phyloP scores from a whole-genome alignment of 1,140 invertebrate genomes.

The Atopsyche davidsoni region DNA sequence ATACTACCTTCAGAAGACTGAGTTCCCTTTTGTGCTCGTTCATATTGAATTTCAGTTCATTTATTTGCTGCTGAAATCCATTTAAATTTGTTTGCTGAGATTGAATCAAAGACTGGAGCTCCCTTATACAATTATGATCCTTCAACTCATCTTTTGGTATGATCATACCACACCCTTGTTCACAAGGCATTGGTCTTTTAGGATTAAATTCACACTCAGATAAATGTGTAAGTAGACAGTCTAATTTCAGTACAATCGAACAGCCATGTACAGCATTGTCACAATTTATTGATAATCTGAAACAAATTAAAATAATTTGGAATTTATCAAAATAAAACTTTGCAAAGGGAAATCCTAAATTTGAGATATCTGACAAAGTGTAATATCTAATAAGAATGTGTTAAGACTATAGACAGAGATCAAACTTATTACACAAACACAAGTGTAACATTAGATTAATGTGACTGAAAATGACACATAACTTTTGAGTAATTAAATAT shows the following conservation, averaged over 20 bases:
- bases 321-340: no score
- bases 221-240: conserved; percentile 73
- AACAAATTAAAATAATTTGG: conserved; percentile 29
- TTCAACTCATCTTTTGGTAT: conserved; percentile 93
- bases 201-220: conserved; percentile 87
- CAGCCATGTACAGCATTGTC: conserved; percentile 88
- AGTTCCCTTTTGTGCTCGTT: conserved; percentile 86
- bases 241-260: conserved; percentile 76
- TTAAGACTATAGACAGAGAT: no score
- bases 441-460: background rate
- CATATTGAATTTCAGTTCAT: conserved; percentile 79
- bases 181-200: conserved; percentile 86
- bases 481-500: no score
- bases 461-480: background rate
- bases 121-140: conserved; percentile 89
- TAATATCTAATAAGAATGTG: no score
- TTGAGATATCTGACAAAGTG: no score
- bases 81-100: conserved; percentile 79
- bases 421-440: no score
- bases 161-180: conserved; percentile 86
- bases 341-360: no score
- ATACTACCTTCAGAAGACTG: conserved; percentile 73
- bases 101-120: conserved; percentile 77
- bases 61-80: conserved; percentile 78
- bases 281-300: conserved; percentile 79